Base-by-base conservation (phyloP, 1,140 invertebrate genomes). In the Hyphantria cunea region DNA sequence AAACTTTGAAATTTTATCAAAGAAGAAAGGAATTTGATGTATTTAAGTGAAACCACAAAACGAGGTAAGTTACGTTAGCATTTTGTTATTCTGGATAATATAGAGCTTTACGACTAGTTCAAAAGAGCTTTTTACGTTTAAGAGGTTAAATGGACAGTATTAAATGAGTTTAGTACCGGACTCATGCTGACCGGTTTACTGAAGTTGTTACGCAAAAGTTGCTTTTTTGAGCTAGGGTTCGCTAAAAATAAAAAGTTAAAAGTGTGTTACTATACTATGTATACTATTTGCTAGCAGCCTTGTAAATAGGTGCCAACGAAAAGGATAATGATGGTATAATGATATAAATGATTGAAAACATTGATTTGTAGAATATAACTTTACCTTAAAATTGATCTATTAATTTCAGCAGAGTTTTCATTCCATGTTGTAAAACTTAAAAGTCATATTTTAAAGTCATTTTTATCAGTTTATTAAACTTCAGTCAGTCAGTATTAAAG, bases 51-150 rank as follows among this genome's bases (percentile, higher is more conserved):
- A 37, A 37, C 34, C 34, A 7, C 34, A 11, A 37, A 37, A 37
- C 8, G 41, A 44, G 45, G 14, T 47, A 11, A 47, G 8, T 25
- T 7, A 33, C 17, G 8, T 39, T 39, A 15, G 0, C 11, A 10
- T 8, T 25, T 11, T 31, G 17, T 11, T n/a, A 39, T 48, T 47
- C 15, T 32, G 9, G 32, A 9, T 49, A 55, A 14, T 45, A 49
- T 39, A 42, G 14, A 31, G 45, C 32, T 58, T 64, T 52, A 60
- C 56, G 49, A 48, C 55, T 39, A 9, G 54, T 31, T 59, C 53
- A 45, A 66, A 59, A 37, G 42, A 44, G 47, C 13, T 25, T 62
- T 39, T 11, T 17, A 49, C 55, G 31, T 11, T 6, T 31, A 6
- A 39, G 15, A 15, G 45, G 55, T 49, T 49, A 39, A 58, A 49